Percentiles rank a stretch among this genome's conserved stretches.
Conservation (phyloP, 1,140 invertebrate species). For the Conus betulinus region DNA sequence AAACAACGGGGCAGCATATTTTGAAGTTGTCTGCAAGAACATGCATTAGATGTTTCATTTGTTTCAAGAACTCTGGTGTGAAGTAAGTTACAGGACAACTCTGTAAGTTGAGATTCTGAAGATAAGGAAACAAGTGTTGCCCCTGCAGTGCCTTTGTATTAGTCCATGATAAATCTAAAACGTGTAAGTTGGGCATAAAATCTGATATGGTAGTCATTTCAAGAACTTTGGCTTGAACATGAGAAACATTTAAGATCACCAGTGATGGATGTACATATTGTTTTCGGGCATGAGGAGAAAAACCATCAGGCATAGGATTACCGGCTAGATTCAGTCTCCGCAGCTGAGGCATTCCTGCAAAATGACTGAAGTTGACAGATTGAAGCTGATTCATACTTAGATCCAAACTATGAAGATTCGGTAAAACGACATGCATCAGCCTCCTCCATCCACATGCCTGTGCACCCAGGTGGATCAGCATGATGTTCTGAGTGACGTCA, state of each 20-base stretch:
- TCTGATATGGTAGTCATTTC: neutral
- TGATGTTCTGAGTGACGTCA: neutral
- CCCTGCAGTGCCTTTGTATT: neutral
- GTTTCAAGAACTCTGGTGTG: neutral
- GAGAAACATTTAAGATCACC: neutral
- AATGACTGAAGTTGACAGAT: neutral
- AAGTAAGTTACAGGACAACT: neutral
- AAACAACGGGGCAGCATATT: conserved; percentile 9
- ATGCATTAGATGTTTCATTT: neutral
- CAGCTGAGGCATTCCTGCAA: neutral
- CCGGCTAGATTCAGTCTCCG: neutral
- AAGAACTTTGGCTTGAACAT: neutral
- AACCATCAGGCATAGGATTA: neutral
- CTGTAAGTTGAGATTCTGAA: neutral
- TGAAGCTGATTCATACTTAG: conserved; percentile 21
- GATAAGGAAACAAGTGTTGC: neutral
- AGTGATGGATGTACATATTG: neutral
- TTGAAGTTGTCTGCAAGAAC: neutral
- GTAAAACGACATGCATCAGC: neutral
- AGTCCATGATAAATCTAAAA: neutral
- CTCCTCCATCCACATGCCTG: conserved; percentile 3
- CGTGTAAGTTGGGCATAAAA: neutral
- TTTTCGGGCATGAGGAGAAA: neutral
- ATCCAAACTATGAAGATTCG: conserved; percentile 17
- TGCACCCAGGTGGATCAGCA: too few species aligned